A percentile compares a stretch with the other conserved stretches of the same genome.
These are phyloP conservation scores for Ceratosolen solmsi DNA, from an alignment of 1,140 invertebrate species.

Conservation along the genomic window DNA sequence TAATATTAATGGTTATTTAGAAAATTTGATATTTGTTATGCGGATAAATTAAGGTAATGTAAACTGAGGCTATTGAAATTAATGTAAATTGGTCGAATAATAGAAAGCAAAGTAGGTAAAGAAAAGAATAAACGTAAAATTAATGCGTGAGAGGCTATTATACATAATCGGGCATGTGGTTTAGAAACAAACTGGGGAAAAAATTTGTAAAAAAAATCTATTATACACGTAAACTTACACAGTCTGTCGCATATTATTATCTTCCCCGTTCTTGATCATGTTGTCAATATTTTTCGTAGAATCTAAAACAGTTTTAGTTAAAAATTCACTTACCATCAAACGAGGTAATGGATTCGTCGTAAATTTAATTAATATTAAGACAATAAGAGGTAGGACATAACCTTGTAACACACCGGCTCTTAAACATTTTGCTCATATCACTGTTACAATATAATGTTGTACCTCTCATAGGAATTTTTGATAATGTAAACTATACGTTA, in stretches of 20 bases:
- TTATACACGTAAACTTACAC: slow-evolving; percentile 67
- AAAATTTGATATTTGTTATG: neutral
- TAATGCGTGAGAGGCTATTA: no score
- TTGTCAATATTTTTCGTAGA: slow-evolving; percentile 36
- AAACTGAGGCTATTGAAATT: neutral
- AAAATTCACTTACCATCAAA: neutral
- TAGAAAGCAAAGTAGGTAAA: neutral
- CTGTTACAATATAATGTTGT: neutral
- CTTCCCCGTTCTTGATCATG: slow-evolving; percentile 65
- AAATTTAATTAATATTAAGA: neutral
- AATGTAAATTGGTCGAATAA: neutral
- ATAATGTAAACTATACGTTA: neutral
- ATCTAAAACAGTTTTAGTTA: slow-evolving; percentile 21
- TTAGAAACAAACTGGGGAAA: slow-evolving; percentile 15
- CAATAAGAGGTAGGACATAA: slow-evolving; percentile 28
- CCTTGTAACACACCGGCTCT: slow-evolving; percentile 7
- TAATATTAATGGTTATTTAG: neutral
- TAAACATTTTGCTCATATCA: neutral
- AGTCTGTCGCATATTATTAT: slow-evolving; percentile 60
- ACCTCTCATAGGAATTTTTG: neutral
- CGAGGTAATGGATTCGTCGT: neutral
- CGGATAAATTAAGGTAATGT: neutral
- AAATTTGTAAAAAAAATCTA: slow-evolving; percentile 27
- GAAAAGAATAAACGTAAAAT: neutral
- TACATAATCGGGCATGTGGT: neutral